Evolutionary conservation across 1,140 invertebrate species (phyloP).

Genomic region (Sarcophaga peregrina): DNA sequence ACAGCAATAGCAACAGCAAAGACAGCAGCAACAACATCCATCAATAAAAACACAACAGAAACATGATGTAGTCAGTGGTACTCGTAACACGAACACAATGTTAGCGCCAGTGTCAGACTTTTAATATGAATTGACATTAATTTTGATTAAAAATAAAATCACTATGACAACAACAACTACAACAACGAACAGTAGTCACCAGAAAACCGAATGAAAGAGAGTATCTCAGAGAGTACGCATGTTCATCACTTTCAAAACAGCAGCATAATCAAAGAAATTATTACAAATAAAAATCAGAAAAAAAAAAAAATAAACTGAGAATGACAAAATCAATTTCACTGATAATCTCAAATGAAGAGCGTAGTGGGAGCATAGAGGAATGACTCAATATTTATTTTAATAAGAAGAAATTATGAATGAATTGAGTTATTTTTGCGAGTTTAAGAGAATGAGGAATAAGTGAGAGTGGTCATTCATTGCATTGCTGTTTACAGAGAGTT

Average conservation of each 20-base stretch:
- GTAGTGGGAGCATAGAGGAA: background rate
- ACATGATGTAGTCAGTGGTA: background rate
- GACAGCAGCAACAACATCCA: background rate
- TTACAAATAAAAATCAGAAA: too few species aligned
- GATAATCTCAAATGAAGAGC: too few species aligned
- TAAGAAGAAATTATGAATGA: background rate
- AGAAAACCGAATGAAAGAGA: background rate
- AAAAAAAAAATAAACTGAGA: too few species aligned
- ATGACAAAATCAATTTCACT: too few species aligned
- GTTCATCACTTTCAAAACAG: too few species aligned
- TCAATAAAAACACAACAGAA: background rate
- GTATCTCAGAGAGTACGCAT: background rate
- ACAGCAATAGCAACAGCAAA: background rate
- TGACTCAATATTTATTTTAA: background rate
- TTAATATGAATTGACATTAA: constrained; percentile 38
- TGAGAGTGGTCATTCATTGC: background rate
- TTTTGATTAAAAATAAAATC: constrained; percentile 22
- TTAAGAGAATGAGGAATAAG: background rate
- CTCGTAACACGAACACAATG: constrained; percentile 34
- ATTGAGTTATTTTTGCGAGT: background rate
- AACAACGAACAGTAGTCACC: background rate
- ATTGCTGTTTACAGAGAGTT: background rate
- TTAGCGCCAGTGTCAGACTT: constrained; percentile 40
- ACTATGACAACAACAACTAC: background rate
- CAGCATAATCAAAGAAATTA: too few species aligned